Conservation (phyloP, 2,797 vertebrate genomes). For the Champsocephalus esox region DNA sequence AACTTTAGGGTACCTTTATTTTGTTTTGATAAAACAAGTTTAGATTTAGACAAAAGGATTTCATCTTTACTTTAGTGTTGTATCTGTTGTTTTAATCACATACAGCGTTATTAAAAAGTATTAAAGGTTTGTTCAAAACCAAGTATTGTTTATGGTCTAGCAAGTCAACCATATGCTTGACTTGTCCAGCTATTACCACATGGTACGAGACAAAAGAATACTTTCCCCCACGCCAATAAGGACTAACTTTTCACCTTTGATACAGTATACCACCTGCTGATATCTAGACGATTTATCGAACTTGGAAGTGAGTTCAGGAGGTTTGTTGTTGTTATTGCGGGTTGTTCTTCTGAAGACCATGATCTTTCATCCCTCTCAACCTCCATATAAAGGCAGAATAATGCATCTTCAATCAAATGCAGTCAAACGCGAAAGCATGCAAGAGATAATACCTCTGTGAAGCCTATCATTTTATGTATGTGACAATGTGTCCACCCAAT, state of each 20-base stretch:
- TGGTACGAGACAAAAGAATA: background rate
- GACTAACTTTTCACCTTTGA: background rate
- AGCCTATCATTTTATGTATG: background rate
- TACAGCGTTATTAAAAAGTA: background rate
- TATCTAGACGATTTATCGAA: background rate
- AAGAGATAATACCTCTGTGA: background rate
- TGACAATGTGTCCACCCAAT: constrained; percentile 2
- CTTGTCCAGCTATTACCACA: constrained; percentile 2
- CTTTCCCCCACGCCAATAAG: background rate
- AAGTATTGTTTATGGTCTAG: background rate
- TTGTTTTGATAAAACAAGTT: background rate
- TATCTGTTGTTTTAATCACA: background rate
- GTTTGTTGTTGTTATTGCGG: background rate
- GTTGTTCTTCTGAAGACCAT: background rate
- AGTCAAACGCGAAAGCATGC: background rate
- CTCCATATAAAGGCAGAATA: background rate
- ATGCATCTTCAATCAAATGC: background rate
- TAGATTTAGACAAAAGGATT: background rate
- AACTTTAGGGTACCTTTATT: background rate
- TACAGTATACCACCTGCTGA: background rate
- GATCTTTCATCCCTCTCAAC: background rate
- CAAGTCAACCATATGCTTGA: background rate
- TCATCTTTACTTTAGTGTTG: background rate
- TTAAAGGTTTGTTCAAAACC: background rate
- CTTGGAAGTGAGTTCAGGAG: background rate